Base-by-base conservation (phyloP, 2,888 invertebrate species). In the Tuta absoluta region DNA sequence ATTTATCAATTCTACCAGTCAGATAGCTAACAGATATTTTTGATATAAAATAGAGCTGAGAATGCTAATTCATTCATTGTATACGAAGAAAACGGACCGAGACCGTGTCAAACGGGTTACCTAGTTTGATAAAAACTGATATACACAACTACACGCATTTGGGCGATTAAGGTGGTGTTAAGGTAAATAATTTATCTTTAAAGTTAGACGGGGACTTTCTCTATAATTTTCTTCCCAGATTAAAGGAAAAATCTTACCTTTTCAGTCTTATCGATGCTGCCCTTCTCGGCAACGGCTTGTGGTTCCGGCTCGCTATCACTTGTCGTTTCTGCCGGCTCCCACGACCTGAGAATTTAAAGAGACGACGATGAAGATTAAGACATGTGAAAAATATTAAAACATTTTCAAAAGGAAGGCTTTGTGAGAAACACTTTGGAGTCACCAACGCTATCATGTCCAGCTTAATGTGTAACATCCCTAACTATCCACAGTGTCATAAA, bases 191-290 rank as follows among this genome's bases (percentile, higher is more conserved):
- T n/a, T n/a, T n/a, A n/a, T n/a, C n/a, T n/a, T n/a, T n/a, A n/a
- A n/a, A n/a, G n/a, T n/a, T n/a, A n/a, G n/a, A n/a, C n/a, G n/a
- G n/a, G n/a, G n/a, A n/a, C n/a, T n/a, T n/a, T n/a, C n/a, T n/a
- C n/a, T n/a, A n/a, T n/a, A n/a, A n/a, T 28, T 28, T 28, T 28
- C 28, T 28, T 28, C n/a, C n/a, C n/a, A n/a, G n/a, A n/a, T n/a
- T n/a, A n/a, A n/a, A n/a, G n/a, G 33, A 33, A 38, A 11, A 19
- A 51, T 41, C 23, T 56, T 76, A 90, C 91, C 85, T 91, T 91
- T 89, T 91, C 91, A 87, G 91, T 91, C 87, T 91, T 91, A 85
- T 91, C 91, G 63, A 87, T 89, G 79, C 87, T 91, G 75, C 91
- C 91, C 63, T 91, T 91, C 68, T 91, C 91, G 66, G 83, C 84